Evolutionary conservation across 92 coral and sea anemone genomes (phyloP).

Genomic region (Plumapathes pennacea): DNA sequence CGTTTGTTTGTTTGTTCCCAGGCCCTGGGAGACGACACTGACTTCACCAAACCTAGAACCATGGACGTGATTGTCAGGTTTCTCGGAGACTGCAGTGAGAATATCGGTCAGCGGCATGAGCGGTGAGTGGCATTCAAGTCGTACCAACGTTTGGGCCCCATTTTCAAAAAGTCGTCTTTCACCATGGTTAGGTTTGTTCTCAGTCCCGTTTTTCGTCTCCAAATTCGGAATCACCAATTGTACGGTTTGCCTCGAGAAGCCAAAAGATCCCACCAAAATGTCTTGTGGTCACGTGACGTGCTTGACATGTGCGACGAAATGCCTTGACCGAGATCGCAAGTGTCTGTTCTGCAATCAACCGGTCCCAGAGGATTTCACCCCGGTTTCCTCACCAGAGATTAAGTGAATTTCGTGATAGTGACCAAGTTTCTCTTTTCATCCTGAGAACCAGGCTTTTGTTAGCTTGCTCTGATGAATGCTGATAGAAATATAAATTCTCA

Average conservation of each 20-base stretch:
- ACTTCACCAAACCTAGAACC: conserved; percentile 14
- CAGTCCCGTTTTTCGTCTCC: neutral
- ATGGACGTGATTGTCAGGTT: conserved; percentile 15
- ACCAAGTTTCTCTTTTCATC: too few species aligned
- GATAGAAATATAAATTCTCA: too few species aligned
- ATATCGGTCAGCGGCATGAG: conserved; percentile 14
- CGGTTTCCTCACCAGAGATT: conserved; percentile 5
- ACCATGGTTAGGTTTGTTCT: too few species aligned
- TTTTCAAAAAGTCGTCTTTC: too few species aligned
- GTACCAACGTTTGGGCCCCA: too few species aligned
- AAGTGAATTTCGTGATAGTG: too few species aligned
- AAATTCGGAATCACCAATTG: conserved; percentile 51
- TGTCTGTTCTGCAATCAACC: conserved; percentile 42
- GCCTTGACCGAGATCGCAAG: conserved; percentile 24
- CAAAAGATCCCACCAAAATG: conserved; percentile 50
- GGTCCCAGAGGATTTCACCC: conserved; percentile 33
- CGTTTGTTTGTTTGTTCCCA: neutral
- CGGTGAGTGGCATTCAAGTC: too few species aligned
- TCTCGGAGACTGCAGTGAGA: conserved; percentile 5
- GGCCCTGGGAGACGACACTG: conserved; percentile 28
- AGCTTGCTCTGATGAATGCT: too few species aligned
- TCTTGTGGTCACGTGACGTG: conserved; percentile 55
- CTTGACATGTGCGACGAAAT: conserved; percentile 33
- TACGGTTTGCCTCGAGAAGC: conserved; percentile 36
- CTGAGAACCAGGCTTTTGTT: too few species aligned